These are phyloP conservation scores for Paramuricea clavata DNA, from an alignment of 92 coral and sea anemone genomes.

Conservation along the genomic window DNA sequence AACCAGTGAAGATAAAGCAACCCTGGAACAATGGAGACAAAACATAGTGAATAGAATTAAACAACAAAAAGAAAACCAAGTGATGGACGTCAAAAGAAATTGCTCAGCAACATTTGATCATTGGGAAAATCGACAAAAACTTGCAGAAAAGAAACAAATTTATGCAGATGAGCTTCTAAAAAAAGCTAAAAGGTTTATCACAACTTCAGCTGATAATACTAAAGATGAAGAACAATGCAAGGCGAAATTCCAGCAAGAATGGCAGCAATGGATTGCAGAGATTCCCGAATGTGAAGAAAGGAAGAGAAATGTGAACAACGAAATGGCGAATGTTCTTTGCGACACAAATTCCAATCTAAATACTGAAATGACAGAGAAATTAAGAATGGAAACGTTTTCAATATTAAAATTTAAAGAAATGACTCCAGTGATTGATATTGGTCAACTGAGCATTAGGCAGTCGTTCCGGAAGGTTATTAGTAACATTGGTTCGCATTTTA, in stretches of 20 bases:
- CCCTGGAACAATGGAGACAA: conserved; percentile 31
- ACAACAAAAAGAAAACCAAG: not conserved
- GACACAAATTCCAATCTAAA: not conserved
- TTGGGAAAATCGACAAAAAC: conserved; percentile 10
- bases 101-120: conserved; percentile 1
- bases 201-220: not conserved
- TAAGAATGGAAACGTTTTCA: not conserved
- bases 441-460: not conserved
- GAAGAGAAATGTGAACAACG: not conserved
- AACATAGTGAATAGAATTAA: not conserved
- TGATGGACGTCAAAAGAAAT: not conserved
- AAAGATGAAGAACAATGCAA: not conserved
- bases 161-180: not conserved
- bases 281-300: not conserved
- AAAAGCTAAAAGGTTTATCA: conserved; percentile 21
- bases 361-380: not conserved
- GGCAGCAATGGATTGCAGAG: not conserved
- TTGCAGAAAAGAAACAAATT: not conserved
- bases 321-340: conserved; percentile 4
- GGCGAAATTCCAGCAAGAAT: not conserved
- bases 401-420: not conserved
- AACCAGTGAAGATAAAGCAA: conserved; percentile 28
- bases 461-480: too few species aligned
- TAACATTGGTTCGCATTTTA: too few species aligned
- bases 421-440: not conserved